phyloP scores from a whole-genome alignment of 2,113 vertebrate species.

The Gymnocephalus cernua region DNA sequence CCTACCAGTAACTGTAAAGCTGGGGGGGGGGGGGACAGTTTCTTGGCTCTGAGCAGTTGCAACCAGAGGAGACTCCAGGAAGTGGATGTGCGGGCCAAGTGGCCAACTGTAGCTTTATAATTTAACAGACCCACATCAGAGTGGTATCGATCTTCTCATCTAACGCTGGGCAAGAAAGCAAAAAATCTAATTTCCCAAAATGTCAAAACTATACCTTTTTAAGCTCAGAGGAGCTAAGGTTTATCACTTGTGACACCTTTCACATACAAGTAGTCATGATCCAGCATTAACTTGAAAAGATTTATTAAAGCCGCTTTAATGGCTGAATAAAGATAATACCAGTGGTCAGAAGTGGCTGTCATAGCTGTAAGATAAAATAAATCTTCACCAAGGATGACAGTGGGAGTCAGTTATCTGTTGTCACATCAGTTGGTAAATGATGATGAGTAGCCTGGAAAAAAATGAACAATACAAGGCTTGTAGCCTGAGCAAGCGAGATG shows the following conservation, averaged over 20 bases:
- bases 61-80: neutral
- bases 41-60: neutral
- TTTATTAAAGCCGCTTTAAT: neutral
- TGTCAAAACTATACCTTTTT: constrained; percentile 1
- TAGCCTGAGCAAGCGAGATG: constrained; percentile 40
- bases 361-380: neutral
- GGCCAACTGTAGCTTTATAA: neutral
- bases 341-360: neutral
- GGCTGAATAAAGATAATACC: neutral
- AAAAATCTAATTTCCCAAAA: neutral
- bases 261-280: neutral
- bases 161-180: neutral
- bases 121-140: neutral
- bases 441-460: constrained; percentile 20
- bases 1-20: neutral
- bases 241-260: neutral
- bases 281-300: neutral
- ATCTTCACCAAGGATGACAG: neutral
- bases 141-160: neutral
- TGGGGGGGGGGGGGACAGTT: neutral
- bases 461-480: constrained; percentile 45
- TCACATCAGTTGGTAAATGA: constrained; percentile 48
- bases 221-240: neutral
- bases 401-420: constrained; percentile 27
- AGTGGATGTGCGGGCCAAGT: neutral